phyloP scores from a whole-genome alignment of 2,113 vertebrate species.

The Zeus faber region DNA sequence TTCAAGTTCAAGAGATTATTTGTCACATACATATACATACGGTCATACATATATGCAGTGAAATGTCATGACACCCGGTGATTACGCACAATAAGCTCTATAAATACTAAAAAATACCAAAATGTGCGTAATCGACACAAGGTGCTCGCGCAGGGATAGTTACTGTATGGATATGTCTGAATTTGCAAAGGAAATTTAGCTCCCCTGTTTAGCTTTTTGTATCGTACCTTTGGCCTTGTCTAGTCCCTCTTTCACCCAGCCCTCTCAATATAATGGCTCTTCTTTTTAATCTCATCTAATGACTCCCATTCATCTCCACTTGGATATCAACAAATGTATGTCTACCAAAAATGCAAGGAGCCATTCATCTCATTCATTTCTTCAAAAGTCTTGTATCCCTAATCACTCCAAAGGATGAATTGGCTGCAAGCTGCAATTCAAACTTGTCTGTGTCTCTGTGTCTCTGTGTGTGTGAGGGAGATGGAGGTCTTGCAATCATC shows the following conservation, averaged over 20 bases:
- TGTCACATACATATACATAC: no score
- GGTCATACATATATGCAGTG: no score
- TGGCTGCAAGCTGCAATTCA: constrained; percentile 32
- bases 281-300: constrained; percentile 54
- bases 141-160: no score
- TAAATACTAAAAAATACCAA: no score
- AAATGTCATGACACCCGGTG: no score
- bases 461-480: constrained; percentile 2
- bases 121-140: no score
- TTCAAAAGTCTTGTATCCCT: constrained; percentile 39
- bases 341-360: constrained; percentile 31
- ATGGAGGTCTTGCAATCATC: constrained; percentile 40
- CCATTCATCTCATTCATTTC: constrained; percentile 38
- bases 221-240: no score
- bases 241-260: constrained; percentile 9
- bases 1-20: no score
- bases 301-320: constrained; percentile 53
- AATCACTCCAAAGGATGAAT: constrained; percentile 50
- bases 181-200: no score
- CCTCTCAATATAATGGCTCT: constrained; percentile 13
- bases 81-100: no score
- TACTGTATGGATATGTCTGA: no score
- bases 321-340: constrained; percentile 39
- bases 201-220: no score
- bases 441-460: constrained; percentile 1